phyloP scores from a whole-genome alignment of 2,797 vertebrate genomes.

The Falco concolor region DNA sequence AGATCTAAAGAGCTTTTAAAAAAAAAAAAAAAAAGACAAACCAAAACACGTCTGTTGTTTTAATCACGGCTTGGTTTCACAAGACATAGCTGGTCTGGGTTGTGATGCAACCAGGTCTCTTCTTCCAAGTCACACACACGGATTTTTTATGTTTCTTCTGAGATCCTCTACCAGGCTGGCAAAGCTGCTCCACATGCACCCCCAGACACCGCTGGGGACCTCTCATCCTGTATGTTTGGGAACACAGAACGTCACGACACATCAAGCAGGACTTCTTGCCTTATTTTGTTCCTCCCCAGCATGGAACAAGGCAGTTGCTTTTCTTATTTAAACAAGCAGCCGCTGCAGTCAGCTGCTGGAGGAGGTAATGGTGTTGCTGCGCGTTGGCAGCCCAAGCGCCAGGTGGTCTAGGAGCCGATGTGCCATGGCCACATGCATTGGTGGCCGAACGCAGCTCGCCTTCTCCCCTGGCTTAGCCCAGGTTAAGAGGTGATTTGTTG shows the following conservation, averaged over 20 bases:
- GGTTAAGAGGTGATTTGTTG: neutral
- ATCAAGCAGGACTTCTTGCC: neutral
- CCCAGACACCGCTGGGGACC: neutral
- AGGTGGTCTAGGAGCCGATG: neutral
- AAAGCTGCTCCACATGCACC: neutral
- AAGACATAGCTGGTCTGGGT: slow-evolving; percentile 26
- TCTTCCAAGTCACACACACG: slow-evolving; percentile 1
- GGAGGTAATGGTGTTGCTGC: neutral
- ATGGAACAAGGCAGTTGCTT: neutral
- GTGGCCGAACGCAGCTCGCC: neutral
- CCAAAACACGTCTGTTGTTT: slow-evolving; percentile 37
- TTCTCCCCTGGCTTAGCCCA: neutral
- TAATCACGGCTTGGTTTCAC: neutral
- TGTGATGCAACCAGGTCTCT: neutral
- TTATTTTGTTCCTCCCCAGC: neutral
- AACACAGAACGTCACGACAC: rapidly evolving
- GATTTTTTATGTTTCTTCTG: neutral
- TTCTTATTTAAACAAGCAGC: neutral
- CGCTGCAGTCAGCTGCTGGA: neutral
- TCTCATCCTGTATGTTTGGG: rapidly evolving
- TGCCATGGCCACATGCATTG: rapidly evolving
- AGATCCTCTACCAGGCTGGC: neutral
- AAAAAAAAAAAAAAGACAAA: neutral
- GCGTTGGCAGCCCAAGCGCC: neutral
- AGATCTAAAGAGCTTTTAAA: neutral